Evolutionary conservation across 92 coral and sea anemone genomes (phyloP).

Genomic region (Epizoanthus illoricatus): DNA sequence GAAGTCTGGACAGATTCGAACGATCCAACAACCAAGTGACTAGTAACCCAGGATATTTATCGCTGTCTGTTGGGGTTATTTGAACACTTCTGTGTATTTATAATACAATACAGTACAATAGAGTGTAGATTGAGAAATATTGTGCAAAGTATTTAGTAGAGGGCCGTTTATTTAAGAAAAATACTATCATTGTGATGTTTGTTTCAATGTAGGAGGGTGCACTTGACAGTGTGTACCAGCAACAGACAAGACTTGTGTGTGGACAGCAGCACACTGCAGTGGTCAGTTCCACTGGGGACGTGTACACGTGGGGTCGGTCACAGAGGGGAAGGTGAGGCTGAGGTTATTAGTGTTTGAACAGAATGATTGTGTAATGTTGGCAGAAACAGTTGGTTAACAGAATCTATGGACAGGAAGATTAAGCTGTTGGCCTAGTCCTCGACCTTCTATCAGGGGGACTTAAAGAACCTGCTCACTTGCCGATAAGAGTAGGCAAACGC

Average conservation of each 20-base stretch:
- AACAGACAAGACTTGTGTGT: conserved; percentile 74
- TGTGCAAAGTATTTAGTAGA: neutral
- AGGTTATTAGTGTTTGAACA: neutral
- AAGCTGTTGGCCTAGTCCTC: no score
- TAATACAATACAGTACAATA: no score
- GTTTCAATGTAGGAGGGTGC: conserved; percentile 64
- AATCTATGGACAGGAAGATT: no score
- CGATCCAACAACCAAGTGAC: no score
- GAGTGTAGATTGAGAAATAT: neutral
- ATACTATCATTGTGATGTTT: neutral
- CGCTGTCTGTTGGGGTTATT: no score
- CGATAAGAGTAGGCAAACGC: no score
- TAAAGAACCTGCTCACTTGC: no score
- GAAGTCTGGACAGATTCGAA: no score
- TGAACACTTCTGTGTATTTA: no score
- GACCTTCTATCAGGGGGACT: no score
- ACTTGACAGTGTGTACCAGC: conserved; percentile 68
- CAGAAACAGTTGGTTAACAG: neutral
- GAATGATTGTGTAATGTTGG: neutral
- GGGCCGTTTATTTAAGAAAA: conserved; percentile 10
- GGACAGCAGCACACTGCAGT: conserved; percentile 99
- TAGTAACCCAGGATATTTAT: no score
- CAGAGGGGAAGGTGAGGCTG: conserved; percentile 87
- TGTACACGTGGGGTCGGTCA: conserved; percentile 95
- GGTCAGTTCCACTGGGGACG: conserved; percentile 87